These are phyloP conservation scores for Acropora yongei DNA, from an alignment of 64 coral and sea anemone genomes.

Conservation along the genomic window DNA sequence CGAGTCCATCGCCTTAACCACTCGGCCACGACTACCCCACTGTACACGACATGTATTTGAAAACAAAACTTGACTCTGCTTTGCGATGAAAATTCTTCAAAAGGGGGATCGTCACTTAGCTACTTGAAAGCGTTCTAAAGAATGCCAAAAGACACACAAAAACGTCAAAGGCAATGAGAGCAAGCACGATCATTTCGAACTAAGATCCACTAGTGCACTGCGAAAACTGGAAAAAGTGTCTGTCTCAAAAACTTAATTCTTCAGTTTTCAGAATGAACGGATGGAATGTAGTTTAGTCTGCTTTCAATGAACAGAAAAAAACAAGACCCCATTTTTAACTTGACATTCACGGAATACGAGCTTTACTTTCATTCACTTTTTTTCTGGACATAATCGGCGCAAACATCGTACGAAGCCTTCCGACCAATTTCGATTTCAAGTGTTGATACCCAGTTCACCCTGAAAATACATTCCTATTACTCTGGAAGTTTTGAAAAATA, in stretches of 20 bases:
- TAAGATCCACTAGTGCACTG: background rate
- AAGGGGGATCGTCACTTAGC: background rate
- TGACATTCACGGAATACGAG: too few relatives aligned
- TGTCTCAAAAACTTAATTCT: too few relatives aligned
- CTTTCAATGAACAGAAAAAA: too few relatives aligned
- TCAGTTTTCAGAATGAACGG: too few relatives aligned
- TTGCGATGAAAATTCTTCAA: background rate
- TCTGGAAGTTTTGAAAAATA: too few relatives aligned
- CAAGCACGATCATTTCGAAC: background rate
- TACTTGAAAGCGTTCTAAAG: background rate
- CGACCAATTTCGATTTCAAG: background rate
- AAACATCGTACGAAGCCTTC: background rate
- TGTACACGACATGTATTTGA: background rate
- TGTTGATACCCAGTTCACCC: too few relatives aligned
- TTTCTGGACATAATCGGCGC: too few relatives aligned
- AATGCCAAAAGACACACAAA: background rate
- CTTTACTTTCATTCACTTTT: too few relatives aligned
- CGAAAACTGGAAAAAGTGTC: background rate
- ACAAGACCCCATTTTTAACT: too few relatives aligned
- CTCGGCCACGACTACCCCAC: conserved; percentile 38
- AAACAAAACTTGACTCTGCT: background rate
- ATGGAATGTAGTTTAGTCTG: too few relatives aligned
- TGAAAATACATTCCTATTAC: too few relatives aligned
- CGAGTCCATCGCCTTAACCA: conserved; percentile 45
- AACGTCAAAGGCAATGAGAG: background rate